Conservation (phyloP, 2,113 vertebrate genomes). For the Lucifuga dentata region DNA sequence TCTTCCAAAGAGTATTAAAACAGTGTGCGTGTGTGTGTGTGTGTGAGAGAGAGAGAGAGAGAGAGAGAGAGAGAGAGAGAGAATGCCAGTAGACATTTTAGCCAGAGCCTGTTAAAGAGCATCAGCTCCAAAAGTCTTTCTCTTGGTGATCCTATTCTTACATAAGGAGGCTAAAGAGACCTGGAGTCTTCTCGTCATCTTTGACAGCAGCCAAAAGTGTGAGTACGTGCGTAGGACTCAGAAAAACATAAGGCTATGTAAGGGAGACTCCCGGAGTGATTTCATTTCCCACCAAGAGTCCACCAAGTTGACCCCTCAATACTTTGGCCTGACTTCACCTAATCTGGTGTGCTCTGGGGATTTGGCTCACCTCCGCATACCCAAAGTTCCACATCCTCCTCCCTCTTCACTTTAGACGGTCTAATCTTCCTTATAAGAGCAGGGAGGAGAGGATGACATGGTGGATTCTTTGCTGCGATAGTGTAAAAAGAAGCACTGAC, state of each 20-base stretch:
- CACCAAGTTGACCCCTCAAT: constrained; percentile 21
- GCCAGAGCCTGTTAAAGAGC: constrained; percentile 25
- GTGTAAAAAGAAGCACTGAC: constrained; percentile 20
- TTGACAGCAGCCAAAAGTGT: constrained; percentile 1
- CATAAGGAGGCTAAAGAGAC: constrained; percentile 25
- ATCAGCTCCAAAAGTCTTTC: not conserved
- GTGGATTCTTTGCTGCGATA: not conserved
- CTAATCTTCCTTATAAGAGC: constrained; percentile 60
- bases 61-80: constrained; percentile 10
- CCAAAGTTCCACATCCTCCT: constrained; percentile 17
- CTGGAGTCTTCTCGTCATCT: constrained; percentile 32
- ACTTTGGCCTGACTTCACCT: constrained; percentile 46
- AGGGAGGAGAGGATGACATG: constrained; percentile 31
- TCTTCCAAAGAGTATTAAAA: constrained; percentile 38
- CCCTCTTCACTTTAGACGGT: constrained; percentile 16
- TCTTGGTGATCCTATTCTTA: constrained; percentile 34
- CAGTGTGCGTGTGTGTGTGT: too few relatives aligned
- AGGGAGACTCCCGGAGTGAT: constrained; percentile 58
- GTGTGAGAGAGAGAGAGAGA: not conserved
- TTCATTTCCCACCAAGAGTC: constrained; percentile 33
- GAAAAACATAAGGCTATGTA: constrained; percentile 25
- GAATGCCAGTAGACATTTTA: constrained; percentile 3
- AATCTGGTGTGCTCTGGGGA: constrained; percentile 23
- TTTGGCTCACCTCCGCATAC: constrained; percentile 22
- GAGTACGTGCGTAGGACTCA: constrained; percentile 24